phyloP scores from a whole-genome alignment of 2,797 vertebrate species.

The Octomys mimax region DNA sequence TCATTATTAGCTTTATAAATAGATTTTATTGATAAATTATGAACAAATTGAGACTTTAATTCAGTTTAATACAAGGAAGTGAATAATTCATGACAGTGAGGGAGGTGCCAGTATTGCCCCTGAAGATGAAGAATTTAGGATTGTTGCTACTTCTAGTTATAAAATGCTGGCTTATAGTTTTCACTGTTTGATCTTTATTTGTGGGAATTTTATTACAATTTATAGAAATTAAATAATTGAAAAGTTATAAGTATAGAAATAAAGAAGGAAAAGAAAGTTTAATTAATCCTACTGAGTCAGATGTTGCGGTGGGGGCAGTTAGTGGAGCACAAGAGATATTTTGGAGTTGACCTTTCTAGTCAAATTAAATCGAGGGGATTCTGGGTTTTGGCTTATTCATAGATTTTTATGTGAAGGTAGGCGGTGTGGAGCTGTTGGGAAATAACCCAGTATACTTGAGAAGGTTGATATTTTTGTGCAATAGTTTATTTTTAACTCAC shows the following conservation, averaged over 20 bases:
- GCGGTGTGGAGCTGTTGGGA: background rate
- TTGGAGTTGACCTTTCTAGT: conserved; percentile 64
- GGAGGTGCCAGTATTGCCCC: background rate
- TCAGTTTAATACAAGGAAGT: background rate
- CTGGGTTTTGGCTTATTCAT: background rate
- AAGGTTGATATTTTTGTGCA: background rate
- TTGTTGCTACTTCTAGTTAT: background rate
- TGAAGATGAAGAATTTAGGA: background rate
- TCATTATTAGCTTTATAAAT: background rate
- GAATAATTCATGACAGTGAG: background rate
- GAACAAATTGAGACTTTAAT: background rate
- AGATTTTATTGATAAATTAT: background rate
- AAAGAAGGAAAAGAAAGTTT: background rate
- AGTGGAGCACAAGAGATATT: background rate
- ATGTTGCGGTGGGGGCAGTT: background rate
- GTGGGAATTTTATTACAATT: background rate
- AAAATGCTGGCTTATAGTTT: background rate
- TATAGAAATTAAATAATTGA: background rate
- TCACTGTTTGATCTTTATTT: background rate
- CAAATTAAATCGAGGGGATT: conserved; percentile 72
- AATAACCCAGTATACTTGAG: background rate
- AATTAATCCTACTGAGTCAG: background rate
- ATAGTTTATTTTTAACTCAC: background rate
- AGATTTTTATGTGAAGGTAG: background rate
- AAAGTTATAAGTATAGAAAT: background rate